Percentiles rank a stretch among this genome's conserved stretches.
phyloP scores from a whole-genome alignment of 2,888 invertebrate genomes.

The Andrena marginata region DNA sequence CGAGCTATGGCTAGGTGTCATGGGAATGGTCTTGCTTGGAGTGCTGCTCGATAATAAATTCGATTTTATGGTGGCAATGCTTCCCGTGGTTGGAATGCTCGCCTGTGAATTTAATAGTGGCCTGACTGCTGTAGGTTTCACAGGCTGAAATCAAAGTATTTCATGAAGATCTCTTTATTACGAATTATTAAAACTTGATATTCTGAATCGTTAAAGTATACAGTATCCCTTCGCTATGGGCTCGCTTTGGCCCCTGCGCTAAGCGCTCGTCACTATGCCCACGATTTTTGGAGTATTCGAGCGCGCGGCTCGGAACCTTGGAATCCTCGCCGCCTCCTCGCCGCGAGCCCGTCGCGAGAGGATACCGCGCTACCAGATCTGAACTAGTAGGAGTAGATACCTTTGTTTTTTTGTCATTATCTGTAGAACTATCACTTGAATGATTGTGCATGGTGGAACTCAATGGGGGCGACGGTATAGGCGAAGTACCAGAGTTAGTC shows the following conservation, averaged over 20 bases:
- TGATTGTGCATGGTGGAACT: conserved; percentile 89
- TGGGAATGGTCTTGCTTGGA: conserved; percentile 86
- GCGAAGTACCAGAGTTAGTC: conserved; percentile 93
- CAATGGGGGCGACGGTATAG: conserved; percentile 90
- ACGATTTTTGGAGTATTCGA: not conserved
- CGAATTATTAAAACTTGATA: not conserved
- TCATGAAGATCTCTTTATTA: not conserved
- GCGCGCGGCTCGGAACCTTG: too few species aligned
- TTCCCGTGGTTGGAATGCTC: conserved; percentile 88
- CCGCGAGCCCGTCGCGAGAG: too few species aligned
- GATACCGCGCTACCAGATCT: conserved; percentile 23
- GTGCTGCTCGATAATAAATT: conserved; percentile 86
- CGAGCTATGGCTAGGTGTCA: conserved; percentile 87
- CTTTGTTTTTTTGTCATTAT: conserved; percentile 90
- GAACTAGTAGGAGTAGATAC: conserved; percentile 71
- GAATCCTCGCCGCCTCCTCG: too few species aligned
- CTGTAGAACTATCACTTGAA: conserved; percentile 92
- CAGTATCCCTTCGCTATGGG: not conserved
- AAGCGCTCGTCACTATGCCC: too few species aligned
- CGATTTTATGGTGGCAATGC: conserved; percentile 86
- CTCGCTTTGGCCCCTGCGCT: too few species aligned
- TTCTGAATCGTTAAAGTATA: not conserved
- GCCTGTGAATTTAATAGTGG: conserved; percentile 85
- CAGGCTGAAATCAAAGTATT: conserved; percentile 87
- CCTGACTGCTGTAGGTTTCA: conserved; percentile 93